phyloP scores from a whole-genome alignment of 2,113 vertebrate species.

The Chroicocephalus ridibundus region DNA sequence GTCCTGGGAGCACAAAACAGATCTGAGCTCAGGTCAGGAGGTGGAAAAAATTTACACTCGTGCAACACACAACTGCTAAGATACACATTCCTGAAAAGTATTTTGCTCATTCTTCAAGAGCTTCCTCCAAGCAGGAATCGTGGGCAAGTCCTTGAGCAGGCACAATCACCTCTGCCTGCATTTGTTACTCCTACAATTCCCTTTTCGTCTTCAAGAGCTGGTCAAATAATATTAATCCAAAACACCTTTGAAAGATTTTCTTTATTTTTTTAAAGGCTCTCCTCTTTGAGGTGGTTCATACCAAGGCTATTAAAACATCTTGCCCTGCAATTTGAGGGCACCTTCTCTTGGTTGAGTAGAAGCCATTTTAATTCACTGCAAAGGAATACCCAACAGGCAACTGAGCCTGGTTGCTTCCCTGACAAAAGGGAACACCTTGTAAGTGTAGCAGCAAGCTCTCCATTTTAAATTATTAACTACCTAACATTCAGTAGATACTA shows the following conservation, averaged over 20 bases:
- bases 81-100: neutral
- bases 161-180: neutral
- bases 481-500: slow-evolving; percentile 15
- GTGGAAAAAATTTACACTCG: neutral
- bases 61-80: neutral
- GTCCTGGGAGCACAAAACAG: neutral
- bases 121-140: neutral
- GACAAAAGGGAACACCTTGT: slow-evolving; percentile 1
- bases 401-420: neutral
- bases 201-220: neutral
- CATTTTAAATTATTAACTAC: slow-evolving; percentile 53
- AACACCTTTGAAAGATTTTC: neutral
- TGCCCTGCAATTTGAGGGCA: neutral
- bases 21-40: neutral
- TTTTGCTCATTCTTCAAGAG: neutral
- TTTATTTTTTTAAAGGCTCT: neutral
- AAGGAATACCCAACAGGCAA: neutral
- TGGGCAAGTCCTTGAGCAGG: neutral
- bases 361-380: neutral
- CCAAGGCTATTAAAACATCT: neutral
- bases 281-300: neutral
- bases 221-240: neutral
- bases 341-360: neutral
- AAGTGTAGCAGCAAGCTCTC: neutral
- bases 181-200: neutral